Base-by-base conservation (phyloP, 2,888 invertebrate species). In the Agrotis puta region DNA sequence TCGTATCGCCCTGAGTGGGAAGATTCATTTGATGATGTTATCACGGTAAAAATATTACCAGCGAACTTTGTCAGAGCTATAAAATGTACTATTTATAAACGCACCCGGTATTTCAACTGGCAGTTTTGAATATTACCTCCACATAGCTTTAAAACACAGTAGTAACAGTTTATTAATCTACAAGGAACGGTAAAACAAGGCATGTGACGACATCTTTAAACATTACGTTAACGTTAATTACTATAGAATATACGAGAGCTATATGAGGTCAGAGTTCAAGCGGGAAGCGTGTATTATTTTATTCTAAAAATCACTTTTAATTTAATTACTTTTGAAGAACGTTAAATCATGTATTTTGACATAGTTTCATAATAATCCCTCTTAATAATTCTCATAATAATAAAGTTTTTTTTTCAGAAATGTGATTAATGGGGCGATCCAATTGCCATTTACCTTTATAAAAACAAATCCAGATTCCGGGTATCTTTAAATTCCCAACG, bases 121-220 rank as follows among this genome's bases (percentile, higher is more conserved):
- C 13, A 45, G 47, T 33, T 20, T 58, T 20, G n/a, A 62, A 74
- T 50, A 58, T 82, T 24, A 47, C 47, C 24, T 47, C 39, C 43
- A 11, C 27, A 24, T 22, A 48, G 22, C 65, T 45, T 54, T 71
- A 64, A 56, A 48, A 72, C 16, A 59, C 27, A 64, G 69, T 51
- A 64, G 58, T 81, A 70, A 84, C 81, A 64, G 62, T 72, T 84
- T 72, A 81, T 81, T 77, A 62, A 27, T 58, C 71, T 51, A 70
- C 39, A 77, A 24, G 59, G 63, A 58, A 81, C 57, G 77, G n/a
- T 70, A 65, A 81, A 72, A 72, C 77, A 71, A 13, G 48, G 69
- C 24, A 59, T 54, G 69, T 66, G 72, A 77, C 51, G 61, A 72
- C 68, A 59, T 67, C 72, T 72, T 69, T 18, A 59, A 71, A 65